A percentile compares a stretch with the other conserved stretches of the same genome.
Evolutionary conservation across 2,113 vertebrate genomes (phyloP).

Genomic region (Dromas ardeola): DNA sequence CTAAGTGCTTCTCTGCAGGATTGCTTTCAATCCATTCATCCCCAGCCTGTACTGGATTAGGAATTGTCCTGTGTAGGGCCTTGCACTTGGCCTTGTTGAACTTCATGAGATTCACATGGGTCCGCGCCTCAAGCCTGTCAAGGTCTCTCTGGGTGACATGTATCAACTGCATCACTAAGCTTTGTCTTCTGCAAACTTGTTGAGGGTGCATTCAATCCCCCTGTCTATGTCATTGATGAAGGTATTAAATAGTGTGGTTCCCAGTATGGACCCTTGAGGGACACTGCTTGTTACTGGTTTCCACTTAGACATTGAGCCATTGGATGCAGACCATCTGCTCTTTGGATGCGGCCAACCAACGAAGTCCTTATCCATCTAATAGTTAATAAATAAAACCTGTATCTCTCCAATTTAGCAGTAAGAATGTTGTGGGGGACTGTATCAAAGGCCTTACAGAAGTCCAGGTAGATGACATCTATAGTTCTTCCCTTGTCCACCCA

Average conservation of each 20-base stretch:
- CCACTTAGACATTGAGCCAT: neutral
- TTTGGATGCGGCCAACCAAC: neutral
- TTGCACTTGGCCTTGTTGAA: neutral
- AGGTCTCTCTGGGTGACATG: neutral
- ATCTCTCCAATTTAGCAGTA: neutral
- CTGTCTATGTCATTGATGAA: neutral
- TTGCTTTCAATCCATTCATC: neutral
- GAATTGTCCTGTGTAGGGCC: neutral
- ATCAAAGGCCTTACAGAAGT: neutral
- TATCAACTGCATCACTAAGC: neutral
- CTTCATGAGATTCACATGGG: too few species aligned
- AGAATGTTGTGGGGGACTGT: neutral
- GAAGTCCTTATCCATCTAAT: neutral
- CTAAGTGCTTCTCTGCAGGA: neutral
- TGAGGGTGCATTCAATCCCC: neutral
- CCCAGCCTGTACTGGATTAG: neutral
- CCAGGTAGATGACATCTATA: neutral
- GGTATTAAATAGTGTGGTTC: neutral
- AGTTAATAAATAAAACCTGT: neutral
- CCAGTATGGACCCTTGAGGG: neutral
- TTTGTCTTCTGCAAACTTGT: neutral
- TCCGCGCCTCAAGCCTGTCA: neutral
- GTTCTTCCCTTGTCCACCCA: neutral
- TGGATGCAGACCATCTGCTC: neutral
- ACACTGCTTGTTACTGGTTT: neutral